phyloP scores from a whole-genome alignment of 2,113 vertebrate species.

The Myrmecophaga tridactyla region DNA sequence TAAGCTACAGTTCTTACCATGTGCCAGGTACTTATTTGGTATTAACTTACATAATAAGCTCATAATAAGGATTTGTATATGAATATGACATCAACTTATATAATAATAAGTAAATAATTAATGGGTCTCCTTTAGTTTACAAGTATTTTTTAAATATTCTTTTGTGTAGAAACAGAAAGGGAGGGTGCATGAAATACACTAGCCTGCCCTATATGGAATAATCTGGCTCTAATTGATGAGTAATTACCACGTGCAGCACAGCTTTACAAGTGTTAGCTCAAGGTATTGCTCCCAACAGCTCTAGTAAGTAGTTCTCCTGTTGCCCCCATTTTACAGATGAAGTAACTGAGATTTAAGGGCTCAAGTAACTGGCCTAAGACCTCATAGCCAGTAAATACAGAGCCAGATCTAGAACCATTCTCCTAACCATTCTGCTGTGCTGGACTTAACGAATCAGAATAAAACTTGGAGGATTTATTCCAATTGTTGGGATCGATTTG shows the following conservation, averaged over 20 bases:
- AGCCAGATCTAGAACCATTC: neutral
- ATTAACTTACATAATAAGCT: neutral
- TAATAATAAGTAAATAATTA: neutral
- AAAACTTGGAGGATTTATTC: neutral
- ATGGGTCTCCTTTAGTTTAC: neutral
- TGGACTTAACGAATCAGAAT: neutral
- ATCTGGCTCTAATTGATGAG: neutral
- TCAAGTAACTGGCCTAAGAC: neutral
- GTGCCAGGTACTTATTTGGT: neutral
- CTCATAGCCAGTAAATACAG: neutral
- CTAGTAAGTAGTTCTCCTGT: neutral
- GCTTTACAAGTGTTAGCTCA: neutral
- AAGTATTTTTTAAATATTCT: neutral
- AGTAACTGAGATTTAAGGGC: neutral
- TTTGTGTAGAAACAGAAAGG: constrained; percentile 36
- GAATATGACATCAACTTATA: neutral
- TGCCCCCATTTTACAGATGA: neutral
- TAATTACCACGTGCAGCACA: neutral
- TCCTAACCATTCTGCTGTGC: neutral
- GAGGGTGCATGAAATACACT: neutral
- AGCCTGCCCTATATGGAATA: neutral
- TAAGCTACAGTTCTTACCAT: neutral
- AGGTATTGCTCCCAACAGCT: neutral
- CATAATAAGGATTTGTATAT: neutral
- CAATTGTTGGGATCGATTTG: neutral